These are phyloP conservation scores for Melangyna quadrimaculata DNA, from an alignment of 2,888 invertebrate species.

Conservation along the genomic window DNA sequence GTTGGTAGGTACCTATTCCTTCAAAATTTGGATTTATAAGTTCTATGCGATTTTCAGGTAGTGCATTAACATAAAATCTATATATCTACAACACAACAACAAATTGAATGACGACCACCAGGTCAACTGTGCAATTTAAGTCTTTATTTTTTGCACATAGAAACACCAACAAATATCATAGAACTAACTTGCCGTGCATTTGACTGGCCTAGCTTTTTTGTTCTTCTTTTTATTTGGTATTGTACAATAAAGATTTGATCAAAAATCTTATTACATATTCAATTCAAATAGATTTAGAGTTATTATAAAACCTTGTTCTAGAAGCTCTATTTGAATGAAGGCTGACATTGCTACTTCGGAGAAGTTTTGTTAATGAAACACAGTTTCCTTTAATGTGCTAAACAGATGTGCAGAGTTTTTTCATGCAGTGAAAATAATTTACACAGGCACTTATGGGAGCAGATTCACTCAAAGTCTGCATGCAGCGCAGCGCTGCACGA, in stretches of 20 bases:
- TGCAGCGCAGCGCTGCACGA: too few relatives aligned
- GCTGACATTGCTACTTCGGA: constrained; percentile 95
- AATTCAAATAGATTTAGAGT: constrained; percentile 96
- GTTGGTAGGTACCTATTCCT: constrained; percentile 90
- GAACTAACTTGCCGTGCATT: constrained; percentile 90
- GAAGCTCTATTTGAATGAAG: constrained; percentile 89
- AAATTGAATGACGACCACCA: constrained; percentile 97
- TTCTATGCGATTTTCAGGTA: constrained; percentile 90
- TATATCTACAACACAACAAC: constrained; percentile 94
- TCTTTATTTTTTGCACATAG: constrained; percentile 94
- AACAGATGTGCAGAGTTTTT: too few relatives aligned
- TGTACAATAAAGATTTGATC: constrained; percentile 90
- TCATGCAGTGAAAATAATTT: too few relatives aligned
- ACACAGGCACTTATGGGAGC: too few relatives aligned
- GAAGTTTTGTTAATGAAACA: constrained; percentile 93
- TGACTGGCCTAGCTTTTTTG: constrained; percentile 82
- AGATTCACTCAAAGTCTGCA: too few relatives aligned
- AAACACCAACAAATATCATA: constrained; percentile 97
- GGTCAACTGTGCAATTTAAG: constrained; percentile 92
- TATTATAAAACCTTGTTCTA: constrained; percentile 95
- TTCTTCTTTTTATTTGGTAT: constrained; percentile 80
- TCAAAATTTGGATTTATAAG: constrained; percentile 91
- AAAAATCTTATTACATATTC: constrained; percentile 93
- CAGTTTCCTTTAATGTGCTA: constrained; percentile 96
- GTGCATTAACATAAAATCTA: constrained; percentile 93